These are phyloP conservation scores for Caenorhabditis imperialis DNA, from an alignment of 2,888 invertebrate genomes.

Conservation along the genomic window DNA sequence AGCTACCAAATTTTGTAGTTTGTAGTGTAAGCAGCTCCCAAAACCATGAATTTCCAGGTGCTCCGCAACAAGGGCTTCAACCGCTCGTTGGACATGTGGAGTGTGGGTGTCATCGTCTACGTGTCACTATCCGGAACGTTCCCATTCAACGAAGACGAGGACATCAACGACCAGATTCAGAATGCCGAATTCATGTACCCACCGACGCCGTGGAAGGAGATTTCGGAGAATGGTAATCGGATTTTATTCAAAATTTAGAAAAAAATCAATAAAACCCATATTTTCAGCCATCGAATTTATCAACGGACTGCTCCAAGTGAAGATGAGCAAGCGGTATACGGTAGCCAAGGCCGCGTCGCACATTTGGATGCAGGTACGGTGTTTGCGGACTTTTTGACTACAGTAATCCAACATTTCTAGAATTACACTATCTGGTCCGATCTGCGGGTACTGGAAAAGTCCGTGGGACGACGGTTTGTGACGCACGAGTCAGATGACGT, in stretches of 20 bases:
- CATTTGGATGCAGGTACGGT: conserved; percentile 90
- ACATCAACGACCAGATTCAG: conserved; percentile 99
- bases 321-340: conserved; percentile 80
- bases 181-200: conserved; percentile 99
- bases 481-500: conserved; percentile 94
- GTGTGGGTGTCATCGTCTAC: conserved; percentile 98
- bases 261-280: conserved; percentile 27
- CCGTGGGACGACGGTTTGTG: conserved; percentile 87
- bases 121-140: conserved; percentile 96
- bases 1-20: too few relatives aligned
- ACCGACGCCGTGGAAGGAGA: conserved; percentile 90
- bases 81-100: conserved; percentile 99
- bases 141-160: conserved; percentile 99
- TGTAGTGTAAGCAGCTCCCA: too few relatives aligned
- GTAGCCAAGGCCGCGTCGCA: conserved; percentile 93
- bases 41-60: conserved; percentile 88
- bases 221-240: conserved; percentile 57
- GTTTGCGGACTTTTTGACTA: background rate
- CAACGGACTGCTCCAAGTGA: conserved; percentile 93
- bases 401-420: conserved; percentile 79
- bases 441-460: conserved; percentile 88
- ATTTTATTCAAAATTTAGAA: background rate
- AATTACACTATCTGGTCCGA: conserved; percentile 95
- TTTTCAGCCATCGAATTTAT: conserved; percentile 95
- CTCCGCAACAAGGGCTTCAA: conserved; percentile 98